Evolutionary conservation across 2,888 invertebrate genomes (phyloP).

Genomic region (Odontocolon sp.): DNA sequence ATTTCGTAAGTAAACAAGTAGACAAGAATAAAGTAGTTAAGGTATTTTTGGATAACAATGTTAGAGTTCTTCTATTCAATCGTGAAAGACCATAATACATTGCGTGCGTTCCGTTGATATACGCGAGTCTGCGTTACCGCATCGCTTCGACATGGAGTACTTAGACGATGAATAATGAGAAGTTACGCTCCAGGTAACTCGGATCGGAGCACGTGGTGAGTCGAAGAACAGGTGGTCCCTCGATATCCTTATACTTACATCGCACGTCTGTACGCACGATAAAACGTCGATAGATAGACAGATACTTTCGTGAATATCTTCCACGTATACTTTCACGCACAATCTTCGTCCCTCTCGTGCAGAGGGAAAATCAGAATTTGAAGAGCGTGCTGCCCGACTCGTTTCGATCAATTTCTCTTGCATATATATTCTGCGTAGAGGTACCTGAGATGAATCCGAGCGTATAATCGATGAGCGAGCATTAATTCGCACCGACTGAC

Average conservation of each 20-base stretch:
- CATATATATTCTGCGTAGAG: conserved; percentile 2
- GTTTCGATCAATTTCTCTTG: conserved; percentile 18
- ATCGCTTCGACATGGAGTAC: conserved; percentile 42
- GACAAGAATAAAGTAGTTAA: neutral
- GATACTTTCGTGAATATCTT: conserved; percentile 8
- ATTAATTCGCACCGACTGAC: conserved; percentile 78
- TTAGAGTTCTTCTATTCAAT: conserved; percentile 29
- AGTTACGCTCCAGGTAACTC: conserved; percentile 55
- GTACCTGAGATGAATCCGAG: conserved; percentile 54
- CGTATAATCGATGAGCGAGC: conserved; percentile 78
- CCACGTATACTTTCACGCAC: conserved; percentile 32
- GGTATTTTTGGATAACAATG: conserved; percentile 42
- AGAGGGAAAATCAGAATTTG: conserved; percentile 39
- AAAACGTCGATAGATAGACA: conserved; percentile 6
- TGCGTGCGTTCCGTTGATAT: conserved; percentile 19
- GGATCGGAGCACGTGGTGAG: conserved; percentile 53
- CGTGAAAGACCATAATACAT: conserved; percentile 28
- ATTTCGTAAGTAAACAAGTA: conserved; percentile 32
- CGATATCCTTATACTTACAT: conserved; percentile 14
- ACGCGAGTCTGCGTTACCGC: conserved; percentile 42
- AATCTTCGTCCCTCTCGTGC: neutral
- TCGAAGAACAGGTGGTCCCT: conserved; percentile 54
- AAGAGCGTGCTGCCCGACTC: conserved; percentile 38
- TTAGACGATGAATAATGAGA: conserved; percentile 50
- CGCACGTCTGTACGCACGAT: conserved; percentile 49